Evolutionary conservation across 2,797 vertebrate species (phyloP).

Genomic region (Ctenochaetus hawaiiensis): DNA sequence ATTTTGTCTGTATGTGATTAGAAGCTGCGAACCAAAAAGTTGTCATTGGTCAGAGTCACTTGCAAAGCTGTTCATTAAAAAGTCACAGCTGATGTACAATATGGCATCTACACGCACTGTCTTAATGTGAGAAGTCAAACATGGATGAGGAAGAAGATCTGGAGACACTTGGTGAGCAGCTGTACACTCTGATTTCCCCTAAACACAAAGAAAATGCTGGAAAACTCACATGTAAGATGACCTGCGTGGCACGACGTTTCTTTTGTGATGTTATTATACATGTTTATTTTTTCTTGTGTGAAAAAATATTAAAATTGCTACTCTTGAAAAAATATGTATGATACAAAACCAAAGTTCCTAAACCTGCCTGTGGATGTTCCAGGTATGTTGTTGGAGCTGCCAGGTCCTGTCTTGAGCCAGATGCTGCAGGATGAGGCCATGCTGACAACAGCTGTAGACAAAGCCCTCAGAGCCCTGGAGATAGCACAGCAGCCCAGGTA

Average conservation of each 20-base stretch:
- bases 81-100: background rate
- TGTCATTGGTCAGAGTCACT: background rate
- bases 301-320: no score
- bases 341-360: background rate
- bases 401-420: slow-evolving; percentile 78
- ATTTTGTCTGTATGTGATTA: background rate
- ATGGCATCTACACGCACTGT: slow-evolving; percentile 7
- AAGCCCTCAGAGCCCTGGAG: slow-evolving; percentile 82
- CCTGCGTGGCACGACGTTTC: background rate
- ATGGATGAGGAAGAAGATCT: slow-evolving; percentile 83
- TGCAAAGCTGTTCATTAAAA: background rate
- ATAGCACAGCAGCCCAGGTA: slow-evolving; percentile 71
- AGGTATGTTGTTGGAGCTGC: slow-evolving; percentile 89
- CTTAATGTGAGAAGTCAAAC: slow-evolving; percentile 24
- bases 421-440: slow-evolving; percentile 84
- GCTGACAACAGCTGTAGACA: slow-evolving; percentile 81
- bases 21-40: slow-evolving; percentile 30
- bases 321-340: background rate
- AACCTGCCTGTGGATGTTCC: slow-evolving; percentile 16
- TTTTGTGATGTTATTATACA: no score
- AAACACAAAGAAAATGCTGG: slow-evolving; percentile 82
- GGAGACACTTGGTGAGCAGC: slow-evolving; percentile 83
- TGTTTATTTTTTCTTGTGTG: no score
- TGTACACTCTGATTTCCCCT: slow-evolving; percentile 81
- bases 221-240: slow-evolving; percentile 85